Base-by-base conservation (phyloP, 2,888 invertebrate genomes). In the Orthosia gothica region DNA sequence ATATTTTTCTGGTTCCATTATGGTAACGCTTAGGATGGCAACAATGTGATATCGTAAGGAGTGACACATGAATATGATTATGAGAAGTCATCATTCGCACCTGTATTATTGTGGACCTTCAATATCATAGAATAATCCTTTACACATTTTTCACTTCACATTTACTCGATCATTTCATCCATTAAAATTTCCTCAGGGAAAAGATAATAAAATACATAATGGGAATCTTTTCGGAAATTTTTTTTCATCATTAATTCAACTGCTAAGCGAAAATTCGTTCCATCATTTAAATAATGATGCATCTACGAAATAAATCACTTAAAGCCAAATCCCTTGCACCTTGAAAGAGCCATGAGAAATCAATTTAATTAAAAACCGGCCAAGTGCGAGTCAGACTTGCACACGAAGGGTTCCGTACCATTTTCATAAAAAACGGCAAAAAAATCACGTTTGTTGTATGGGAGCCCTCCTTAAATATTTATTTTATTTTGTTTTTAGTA, bases 281-380 rank as follows among this genome's bases (percentile, higher is more conserved):
- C 26, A 50, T 50, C 26, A 76, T 45, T 64, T 54, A 61, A 64
- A 50, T 61, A 50, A 75, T 18, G 1, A 16, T 75, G 59, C 75
- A 75, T 59, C 63, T 64, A 40, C 13, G 45, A 55, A 77, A 50
- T 23, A 59, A 75, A 81, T 59, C 49, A 59, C 47, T 64, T n/a
- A n/a, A 16, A 49, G 15, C 9, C n/a, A 72, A 67, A 72, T 65
- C 47, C 7, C 26, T 70, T n/a, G 15, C 59, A 68, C 40, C 49
- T 66, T 67, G 18, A 54, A 84, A 71, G 15, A 67, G 12, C 74
- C 70, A 70, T 74, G 70, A 84, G 68, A 81, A 63, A 75, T 69
- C 70, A 68, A 76, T 71, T 68, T 73, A 70, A 72, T 64, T 68
- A 63, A 68, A 66, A 32, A 32, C 32, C 7, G n/a, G n/a, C n/a